Conservation (phyloP, 2,113 vertebrate species). For the Xiphorhynchus elegans region DNA sequence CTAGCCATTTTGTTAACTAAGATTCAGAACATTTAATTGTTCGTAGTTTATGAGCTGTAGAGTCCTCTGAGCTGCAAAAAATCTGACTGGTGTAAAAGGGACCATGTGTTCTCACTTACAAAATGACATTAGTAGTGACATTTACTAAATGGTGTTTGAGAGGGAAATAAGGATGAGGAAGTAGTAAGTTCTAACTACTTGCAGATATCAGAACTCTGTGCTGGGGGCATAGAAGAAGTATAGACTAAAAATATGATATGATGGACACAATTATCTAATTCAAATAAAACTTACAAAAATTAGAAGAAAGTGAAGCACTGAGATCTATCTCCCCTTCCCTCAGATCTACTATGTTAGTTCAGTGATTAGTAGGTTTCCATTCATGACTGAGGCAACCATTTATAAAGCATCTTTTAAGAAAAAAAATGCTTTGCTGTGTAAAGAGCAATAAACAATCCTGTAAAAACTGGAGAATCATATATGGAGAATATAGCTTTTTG, state of each 20-base stretch:
- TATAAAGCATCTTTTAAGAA: neutral
- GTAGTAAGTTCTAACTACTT: neutral
- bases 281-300: neutral
- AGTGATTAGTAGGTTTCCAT: neutral
- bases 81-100: neutral
- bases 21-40: rapidly evolving
- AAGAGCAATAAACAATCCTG: neutral
- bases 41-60: neutral
- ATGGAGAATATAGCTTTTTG: neutral
- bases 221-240: neutral
- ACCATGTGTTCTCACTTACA: neutral
- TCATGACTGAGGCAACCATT: neutral
- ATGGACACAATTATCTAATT: neutral
- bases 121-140: neutral
- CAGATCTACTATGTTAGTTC: neutral
- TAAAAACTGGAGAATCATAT: neutral
- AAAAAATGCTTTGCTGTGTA: neutral
- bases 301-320: neutral
- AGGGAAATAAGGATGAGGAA: neutral
- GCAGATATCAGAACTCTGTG: neutral
- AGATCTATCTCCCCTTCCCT: neutral
- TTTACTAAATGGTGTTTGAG: neutral
- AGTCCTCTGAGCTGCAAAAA: neutral
- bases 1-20: neutral
- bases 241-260: neutral